Base-by-base conservation (phyloP, 2,797 vertebrate species). In the Nyctibius grandis region DNA sequence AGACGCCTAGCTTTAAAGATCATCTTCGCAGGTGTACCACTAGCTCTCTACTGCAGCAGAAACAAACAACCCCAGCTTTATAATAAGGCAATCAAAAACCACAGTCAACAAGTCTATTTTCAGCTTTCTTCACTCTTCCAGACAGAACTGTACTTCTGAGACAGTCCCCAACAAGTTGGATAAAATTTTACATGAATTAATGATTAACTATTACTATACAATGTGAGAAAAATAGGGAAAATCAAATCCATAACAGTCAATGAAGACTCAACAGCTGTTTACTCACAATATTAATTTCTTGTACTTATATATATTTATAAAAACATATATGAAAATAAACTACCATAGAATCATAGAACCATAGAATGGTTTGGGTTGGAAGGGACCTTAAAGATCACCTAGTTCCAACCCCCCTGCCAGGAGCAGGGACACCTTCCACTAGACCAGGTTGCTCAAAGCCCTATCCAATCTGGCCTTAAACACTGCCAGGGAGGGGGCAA, bases 141-240 rank as follows among this genome's bases (percentile, higher is more conserved):
- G 38, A 47, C 4, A 40, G 11, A 78, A 86, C 5, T 36, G 22
- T 74, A 7, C 40, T 83, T 79, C 29, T 50, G 34, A 89, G 23
- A 78, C 42, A 42, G 48, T 50, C 11, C 26, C 6, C 3, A 28
- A 3, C 31, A 57, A 60, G 1, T 8, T 31, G 1, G 0, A 48
- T 26, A 50, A 65, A 80, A 60, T 34, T 34, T 64, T 33, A 61
- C 7, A 64, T 25, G 4, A 70, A 78, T 56, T 50, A 59, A 65
- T 2, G 5, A 68, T 51, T 63, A 82, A 12, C 23, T 73, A 22
- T 38, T 29, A 51, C 15, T n/a, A 40, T 6, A 68, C 31, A 75
- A 68, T 18, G 5, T 11, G 6, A 75, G 38, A 77, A 89, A 88
- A 84, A 54, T 1, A 44, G 7, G 9, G 44, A 88, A 73, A 75